phyloP scores from a whole-genome alignment of 2,888 invertebrate genomes.

The Myopa tessellatipennis region DNA sequence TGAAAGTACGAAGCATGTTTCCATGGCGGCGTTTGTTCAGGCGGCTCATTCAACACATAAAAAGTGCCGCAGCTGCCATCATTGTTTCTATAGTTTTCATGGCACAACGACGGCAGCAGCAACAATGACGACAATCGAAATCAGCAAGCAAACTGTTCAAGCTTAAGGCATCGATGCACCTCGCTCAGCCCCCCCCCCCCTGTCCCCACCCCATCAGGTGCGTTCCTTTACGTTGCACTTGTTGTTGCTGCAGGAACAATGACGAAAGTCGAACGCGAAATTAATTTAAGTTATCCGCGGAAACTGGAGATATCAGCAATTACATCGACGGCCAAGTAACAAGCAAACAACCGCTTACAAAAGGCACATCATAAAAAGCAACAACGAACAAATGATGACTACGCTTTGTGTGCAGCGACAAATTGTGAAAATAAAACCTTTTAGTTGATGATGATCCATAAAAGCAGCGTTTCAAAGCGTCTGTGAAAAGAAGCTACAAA shows the following conservation, averaged over 20 bases:
- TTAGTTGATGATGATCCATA: neutral
- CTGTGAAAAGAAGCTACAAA: neutral
- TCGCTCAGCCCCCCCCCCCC: too few relatives aligned
- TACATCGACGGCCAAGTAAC: too few relatives aligned
- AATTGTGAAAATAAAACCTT: slow-evolving; percentile 17
- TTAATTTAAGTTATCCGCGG: slow-evolving; percentile 23
- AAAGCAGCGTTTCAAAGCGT: neutral
- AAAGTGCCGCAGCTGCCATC: slow-evolving; percentile 48
- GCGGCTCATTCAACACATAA: slow-evolving; percentile 46
- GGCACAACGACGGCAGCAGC: slow-evolving; percentile 1
- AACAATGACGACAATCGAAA: slow-evolving; percentile 13
- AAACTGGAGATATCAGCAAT: too few relatives aligned
- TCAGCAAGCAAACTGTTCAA: too few relatives aligned
- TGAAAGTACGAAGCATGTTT: slow-evolving; percentile 3
- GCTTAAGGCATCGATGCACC: too few relatives aligned
- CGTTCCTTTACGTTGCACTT: neutral
- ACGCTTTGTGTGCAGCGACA: neutral
- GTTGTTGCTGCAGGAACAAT: neutral
- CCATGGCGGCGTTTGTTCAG: slow-evolving; percentile 39
- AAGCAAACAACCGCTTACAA: neutral
- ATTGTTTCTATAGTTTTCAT: slow-evolving; percentile 35
- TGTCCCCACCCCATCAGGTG: neutral
- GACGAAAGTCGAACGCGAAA: slow-evolving; percentile 4
- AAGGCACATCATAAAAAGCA: neutral
- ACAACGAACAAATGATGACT: slow-evolving; percentile 4